Evolutionary conservation across 2,888 invertebrate genomes (phyloP).

Genomic region (Podabrus alpinus): DNA sequence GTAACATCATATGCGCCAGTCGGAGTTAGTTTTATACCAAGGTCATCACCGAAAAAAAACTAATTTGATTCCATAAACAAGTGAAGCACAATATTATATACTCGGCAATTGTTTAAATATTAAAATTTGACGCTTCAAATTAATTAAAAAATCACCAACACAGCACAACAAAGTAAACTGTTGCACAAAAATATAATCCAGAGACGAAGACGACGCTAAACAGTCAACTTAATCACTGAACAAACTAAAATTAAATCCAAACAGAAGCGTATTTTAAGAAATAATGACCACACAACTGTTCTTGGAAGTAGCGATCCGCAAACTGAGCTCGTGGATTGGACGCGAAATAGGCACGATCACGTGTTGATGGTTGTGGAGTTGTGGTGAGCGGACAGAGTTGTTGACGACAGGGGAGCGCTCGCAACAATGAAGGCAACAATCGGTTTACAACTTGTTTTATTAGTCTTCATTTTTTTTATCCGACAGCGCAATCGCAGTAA

Average conservation of each 20-base stretch:
- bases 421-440: neutral
- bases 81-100: neutral
- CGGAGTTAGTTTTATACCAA: constrained; percentile 35
- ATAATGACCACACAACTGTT: constrained; percentile 49
- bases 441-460: neutral
- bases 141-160: neutral
- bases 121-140: neutral
- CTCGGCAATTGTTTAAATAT: neutral
- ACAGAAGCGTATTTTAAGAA: constrained; percentile 48
- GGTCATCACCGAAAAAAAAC: constrained; percentile 27
- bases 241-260: constrained; percentile 35
- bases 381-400: constrained; percentile 12
- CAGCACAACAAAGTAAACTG: neutral
- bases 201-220: neutral
- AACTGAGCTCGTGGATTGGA: constrained; percentile 22
- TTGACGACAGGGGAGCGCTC: neutral
- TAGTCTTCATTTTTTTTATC: neutral
- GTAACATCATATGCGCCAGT: constrained; percentile 34
- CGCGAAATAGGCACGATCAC: constrained; percentile 17
- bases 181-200: neutral
- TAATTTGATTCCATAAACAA: neutral
- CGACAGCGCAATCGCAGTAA: neutral
- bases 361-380: constrained; percentile 11
- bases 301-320: constrained; percentile 42
- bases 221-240: neutral